phyloP scores from a whole-genome alignment of 2,797 vertebrate genomes.

The Basileuterus tristriatus region DNA sequence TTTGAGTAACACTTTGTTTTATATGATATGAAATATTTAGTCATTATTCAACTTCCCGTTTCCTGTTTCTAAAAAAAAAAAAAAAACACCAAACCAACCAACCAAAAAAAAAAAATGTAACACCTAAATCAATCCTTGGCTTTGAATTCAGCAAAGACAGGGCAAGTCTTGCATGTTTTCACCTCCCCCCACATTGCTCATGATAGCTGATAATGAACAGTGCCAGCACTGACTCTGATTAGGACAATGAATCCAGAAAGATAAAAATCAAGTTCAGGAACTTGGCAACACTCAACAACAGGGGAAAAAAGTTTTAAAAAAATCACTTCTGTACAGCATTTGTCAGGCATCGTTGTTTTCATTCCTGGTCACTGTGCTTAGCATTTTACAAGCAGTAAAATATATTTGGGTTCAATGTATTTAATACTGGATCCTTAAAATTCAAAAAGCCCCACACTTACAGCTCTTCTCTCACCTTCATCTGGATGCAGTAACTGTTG shows the following conservation, averaged over 20 bases:
- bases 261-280: background rate
- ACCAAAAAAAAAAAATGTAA: background rate
- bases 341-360: background rate
- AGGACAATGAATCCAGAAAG: background rate
- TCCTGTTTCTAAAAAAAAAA: background rate
- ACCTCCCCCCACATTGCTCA: background rate
- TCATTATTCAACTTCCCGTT: background rate
- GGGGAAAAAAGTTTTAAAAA: fast-evolving
- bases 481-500: background rate
- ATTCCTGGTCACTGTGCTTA: background rate
- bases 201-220: background rate
- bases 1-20: background rate
- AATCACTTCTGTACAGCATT: background rate
- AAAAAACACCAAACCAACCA: background rate
- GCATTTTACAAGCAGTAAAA: background rate
- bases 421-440: background rate
- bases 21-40: background rate
- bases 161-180: background rate
- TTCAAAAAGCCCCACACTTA: background rate
- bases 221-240: background rate
- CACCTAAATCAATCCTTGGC: background rate
- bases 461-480: background rate
- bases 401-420: background rate
- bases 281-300: fast-evolving
- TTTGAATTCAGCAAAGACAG: background rate